Evolutionary conservation across 2,113 vertebrate species (phyloP), one percentile per base, ranked within the genome.

Genomic region (Barbus barbus): DNA sequence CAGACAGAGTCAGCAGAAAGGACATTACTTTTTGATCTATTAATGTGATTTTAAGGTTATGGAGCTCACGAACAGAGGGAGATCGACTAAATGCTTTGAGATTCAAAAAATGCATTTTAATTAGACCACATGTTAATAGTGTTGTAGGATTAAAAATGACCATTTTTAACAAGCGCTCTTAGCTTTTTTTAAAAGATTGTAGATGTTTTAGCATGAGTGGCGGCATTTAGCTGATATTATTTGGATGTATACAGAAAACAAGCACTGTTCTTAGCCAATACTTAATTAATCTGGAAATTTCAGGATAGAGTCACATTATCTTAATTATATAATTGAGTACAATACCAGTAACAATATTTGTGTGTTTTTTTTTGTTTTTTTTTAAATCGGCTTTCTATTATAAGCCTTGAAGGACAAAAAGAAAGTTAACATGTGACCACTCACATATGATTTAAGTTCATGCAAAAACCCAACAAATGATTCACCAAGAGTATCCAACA

Each of bases 1-100:
- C 81, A 56, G 83, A 12, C 69, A 61, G 71, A 86, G 84, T 90
- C 87, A 86, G 87, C 83, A 89, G 81, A 84, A 87, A 87, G 22
- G 16, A 48, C 22, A n/a, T n/a, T 73, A 73, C 74, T 78, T 85
- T 82, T 85, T 86, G 73, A 79, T 84, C 56, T 82, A 72, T 80
- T 85, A 84, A 85, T 88, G 80, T 46, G 67, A 87, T 86, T 83
- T 82, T 83, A 87, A 86, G 82, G 84, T 81, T 72, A 33, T 84
- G 51, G 89, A 67, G 71, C 84, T 87, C 72, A 82, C 74, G 1
- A 51, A 48, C 76, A 67, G 78, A 67, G 65, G 48, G 65, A 77
- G 61, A 85, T 78, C 13, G 48, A 61, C 36, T 74, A 79, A 79
- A 74, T 82, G 75, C 8, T 78, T 41, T 72, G 14, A 31, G 41